A percentile compares a stretch with the other conserved stretches of the same genome.
phyloP scores from a whole-genome alignment of 2,888 invertebrate species.

The Aelia acuminata region DNA sequence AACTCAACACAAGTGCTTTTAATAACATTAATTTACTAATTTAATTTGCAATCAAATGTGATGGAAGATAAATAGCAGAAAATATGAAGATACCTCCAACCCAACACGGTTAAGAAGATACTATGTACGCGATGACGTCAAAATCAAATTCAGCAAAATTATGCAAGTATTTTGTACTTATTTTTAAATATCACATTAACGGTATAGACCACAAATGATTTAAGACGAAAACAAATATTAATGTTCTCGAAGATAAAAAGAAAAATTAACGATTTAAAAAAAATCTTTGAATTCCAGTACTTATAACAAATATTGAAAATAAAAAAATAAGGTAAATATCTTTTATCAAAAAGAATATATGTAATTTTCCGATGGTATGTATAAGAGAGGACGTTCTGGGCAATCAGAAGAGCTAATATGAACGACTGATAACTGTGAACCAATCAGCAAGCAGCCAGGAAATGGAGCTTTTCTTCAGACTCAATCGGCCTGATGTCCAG shows the following conservation, averaged over 20 bases:
- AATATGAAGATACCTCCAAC: no score
- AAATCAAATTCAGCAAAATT: no score
- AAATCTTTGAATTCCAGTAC: no score
- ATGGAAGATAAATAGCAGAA: no score
- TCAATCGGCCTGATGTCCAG: background rate
- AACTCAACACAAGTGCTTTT: background rate
- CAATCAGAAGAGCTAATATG: slow-evolving; percentile 20
- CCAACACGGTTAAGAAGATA: no score
- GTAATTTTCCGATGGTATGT: background rate
- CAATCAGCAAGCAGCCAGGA: slow-evolving; percentile 35
- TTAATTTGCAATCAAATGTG: background rate
- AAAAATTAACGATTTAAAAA: no score
- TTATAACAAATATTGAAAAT: background rate
- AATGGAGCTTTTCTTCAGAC: slow-evolving; percentile 23
- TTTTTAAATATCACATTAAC: no score
- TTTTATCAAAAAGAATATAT: background rate
- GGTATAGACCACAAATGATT: no score
- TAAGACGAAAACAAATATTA: no score
- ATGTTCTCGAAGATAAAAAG: no score
- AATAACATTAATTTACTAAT: background rate
- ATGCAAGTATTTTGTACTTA: no score
- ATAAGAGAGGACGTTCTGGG: background rate
- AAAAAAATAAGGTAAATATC: background rate
- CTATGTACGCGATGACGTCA: no score
- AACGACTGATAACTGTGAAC: background rate